Evolutionary conservation across 1,140 invertebrate species (phyloP), one percentile per base, ranked within the genome.

Genomic region (Meloidogyne chitwoodi): DNA sequence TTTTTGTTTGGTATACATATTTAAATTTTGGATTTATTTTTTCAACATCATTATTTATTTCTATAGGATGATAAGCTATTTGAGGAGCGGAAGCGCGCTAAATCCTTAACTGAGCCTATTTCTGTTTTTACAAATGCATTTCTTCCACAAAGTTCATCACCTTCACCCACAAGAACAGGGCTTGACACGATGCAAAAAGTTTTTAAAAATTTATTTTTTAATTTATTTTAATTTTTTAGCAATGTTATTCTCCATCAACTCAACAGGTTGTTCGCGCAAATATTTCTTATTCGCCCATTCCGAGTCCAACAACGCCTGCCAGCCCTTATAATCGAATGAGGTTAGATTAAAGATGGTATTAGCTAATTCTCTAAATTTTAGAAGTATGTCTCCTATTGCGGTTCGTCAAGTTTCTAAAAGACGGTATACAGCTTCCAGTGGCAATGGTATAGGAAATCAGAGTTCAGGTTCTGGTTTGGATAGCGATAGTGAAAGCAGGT

Each of bases 231-330:
- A 10, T 27, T 66, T 72, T 80, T 77, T 56, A 82, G 81, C 81
- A 83, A 77, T 83, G 81, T 27, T 83, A 84, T 75, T 83, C 81
- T 1, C 81, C 81, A 24, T 75, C 76, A 6, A 83, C 81, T 8
- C 70, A 83, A 16, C 76, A 81, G 56, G 72, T 84, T 26, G 80
- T 83, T 26, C 70, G 83, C 6, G 38, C 34, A 19, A 83, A 84
- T 68, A 79, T 83, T 34, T 66, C 81, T 14, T 83, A 83, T 72
- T 83, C 81, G 12, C 81, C 81, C 29, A 83, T 81, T 68, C 82
- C 83, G 16, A 76, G 70, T 27, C 81, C 81, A 24, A 84, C 81
- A 56, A 83, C 56, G 34, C 24, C 81, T 22, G 29, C 34, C 27
- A 77, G 70, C 31, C 81, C 83, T 5, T 81, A 74, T 14, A 56